Percentiles rank a stretch among this genome's conserved stretches.
These are phyloP conservation scores for Etheostoma perlongum DNA, from an alignment of 2,797 vertebrate genomes.

Conservation along the genomic window DNA sequence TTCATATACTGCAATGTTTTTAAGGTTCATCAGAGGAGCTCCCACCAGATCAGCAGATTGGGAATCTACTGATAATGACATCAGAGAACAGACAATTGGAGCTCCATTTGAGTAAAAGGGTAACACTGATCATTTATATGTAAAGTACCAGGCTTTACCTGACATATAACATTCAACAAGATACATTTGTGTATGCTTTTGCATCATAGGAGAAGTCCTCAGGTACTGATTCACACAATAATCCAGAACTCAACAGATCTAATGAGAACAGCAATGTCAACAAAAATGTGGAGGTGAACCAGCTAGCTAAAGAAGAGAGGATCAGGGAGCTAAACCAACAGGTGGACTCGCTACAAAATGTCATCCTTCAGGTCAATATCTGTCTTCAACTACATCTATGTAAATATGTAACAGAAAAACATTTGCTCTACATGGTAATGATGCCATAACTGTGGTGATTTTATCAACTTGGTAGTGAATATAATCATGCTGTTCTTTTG, in stretches of 20 bases:
- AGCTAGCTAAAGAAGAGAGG: constrained; percentile 75
- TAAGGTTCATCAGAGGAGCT: constrained; percentile 73
- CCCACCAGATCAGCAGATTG: constrained; percentile 76
- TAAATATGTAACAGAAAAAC: not conserved
- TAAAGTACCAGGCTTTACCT: not conserved
- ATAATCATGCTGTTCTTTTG: constrained; percentile 11
- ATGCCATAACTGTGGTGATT: not conserved
- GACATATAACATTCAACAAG: not conserved
- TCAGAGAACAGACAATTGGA: constrained; percentile 77
- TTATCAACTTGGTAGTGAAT: not conserved
- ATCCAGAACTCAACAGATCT: constrained; percentile 33
- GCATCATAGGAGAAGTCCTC: constrained; percentile 63
- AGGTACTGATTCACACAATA: constrained; percentile 14
- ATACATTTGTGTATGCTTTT: constrained; percentile 9
- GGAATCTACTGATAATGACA: constrained; percentile 64
- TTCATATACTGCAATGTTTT: constrained; percentile 28
- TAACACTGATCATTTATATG: constrained; percentile 37
- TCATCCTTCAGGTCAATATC: constrained; percentile 80
- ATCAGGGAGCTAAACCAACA: constrained; percentile 83
- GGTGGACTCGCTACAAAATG: constrained; percentile 81
- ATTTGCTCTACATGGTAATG: not conserved
- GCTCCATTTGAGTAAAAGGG: constrained; percentile 80
- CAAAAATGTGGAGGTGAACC: constrained; percentile 53
- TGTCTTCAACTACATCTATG: not conserved
- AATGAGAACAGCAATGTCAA: constrained; percentile 47